Conservation (phyloP, 2,113 vertebrate genomes). For the Arenaria interpres region DNA sequence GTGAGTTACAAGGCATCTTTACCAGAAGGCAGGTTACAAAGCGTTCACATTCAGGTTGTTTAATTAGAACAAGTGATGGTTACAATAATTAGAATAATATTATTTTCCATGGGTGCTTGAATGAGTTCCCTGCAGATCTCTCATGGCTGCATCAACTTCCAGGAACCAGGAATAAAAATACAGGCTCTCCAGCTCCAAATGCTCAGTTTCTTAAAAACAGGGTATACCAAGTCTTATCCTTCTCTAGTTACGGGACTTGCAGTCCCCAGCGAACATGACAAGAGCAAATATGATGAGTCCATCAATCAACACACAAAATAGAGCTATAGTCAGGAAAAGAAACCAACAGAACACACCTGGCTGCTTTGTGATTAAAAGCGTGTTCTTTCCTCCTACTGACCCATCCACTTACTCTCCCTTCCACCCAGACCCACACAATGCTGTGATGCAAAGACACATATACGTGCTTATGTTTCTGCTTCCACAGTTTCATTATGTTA, state of each 20-base stretch:
- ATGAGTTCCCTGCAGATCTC: neutral
- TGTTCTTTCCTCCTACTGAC: neutral
- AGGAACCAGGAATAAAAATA: neutral
- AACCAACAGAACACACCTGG: neutral
- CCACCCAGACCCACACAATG: neutral
- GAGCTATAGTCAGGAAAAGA: neutral
- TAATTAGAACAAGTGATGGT: neutral
- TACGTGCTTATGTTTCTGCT: neutral
- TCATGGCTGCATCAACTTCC: neutral
- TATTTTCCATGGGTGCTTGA: neutral
- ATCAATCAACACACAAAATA: neutral
- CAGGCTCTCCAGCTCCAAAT: neutral
- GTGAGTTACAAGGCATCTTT: conserved; percentile 8
- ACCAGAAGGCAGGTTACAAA: conserved; percentile 23
- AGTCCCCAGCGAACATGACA: neutral
- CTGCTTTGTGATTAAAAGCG: neutral
- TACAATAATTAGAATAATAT: neutral
- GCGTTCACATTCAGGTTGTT: neutral
- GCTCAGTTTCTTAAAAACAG: neutral
- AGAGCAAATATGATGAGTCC: neutral
- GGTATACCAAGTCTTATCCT: neutral
- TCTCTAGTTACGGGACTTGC: neutral
- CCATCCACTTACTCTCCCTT: neutral
- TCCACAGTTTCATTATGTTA: neutral
- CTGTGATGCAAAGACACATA: neutral